Evolutionary conservation across 2,888 invertebrate genomes (phyloP).

Genomic region (Camponotus fellah): DNA sequence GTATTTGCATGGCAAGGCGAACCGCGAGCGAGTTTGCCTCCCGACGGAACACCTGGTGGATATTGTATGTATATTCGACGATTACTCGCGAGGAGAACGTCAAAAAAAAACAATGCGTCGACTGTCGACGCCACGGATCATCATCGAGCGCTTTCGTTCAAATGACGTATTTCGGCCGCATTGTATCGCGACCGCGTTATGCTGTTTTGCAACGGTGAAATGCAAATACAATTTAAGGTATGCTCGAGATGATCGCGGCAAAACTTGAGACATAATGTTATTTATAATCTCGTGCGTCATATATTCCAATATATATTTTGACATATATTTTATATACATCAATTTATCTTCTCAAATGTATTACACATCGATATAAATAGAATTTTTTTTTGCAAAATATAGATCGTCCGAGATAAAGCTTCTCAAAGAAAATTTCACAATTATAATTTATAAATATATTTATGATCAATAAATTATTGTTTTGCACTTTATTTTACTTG

Average conservation of each 20-base stretch:
- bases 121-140: conserved; percentile 67
- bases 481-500: neutral
- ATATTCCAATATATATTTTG: too few relatives aligned
- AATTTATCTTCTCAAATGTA: too few relatives aligned
- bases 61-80: conserved; percentile 71
- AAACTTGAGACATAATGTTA: neutral
- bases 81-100: conserved; percentile 67
- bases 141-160: conserved; percentile 56
- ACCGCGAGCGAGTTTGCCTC: conserved; percentile 73
- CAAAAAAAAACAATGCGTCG: conserved; percentile 76
- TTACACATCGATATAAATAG: too few relatives aligned
- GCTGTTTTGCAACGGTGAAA: neutral
- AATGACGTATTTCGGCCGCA: conserved; percentile 12
- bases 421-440: too few relatives aligned
- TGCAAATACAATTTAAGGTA: neutral
- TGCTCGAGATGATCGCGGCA: neutral
- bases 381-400: too few relatives aligned
- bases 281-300: too few relatives aligned
- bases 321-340: too few relatives aligned
- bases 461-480: too few relatives aligned
- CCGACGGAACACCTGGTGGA: conserved; percentile 77
- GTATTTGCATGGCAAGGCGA: conserved; percentile 79
- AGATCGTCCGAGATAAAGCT: too few relatives aligned
- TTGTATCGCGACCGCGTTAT: neutral
- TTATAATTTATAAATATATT: too few relatives aligned